Conservation (phyloP, 2,113 vertebrate genomes). For the Macrotus californicus region DNA sequence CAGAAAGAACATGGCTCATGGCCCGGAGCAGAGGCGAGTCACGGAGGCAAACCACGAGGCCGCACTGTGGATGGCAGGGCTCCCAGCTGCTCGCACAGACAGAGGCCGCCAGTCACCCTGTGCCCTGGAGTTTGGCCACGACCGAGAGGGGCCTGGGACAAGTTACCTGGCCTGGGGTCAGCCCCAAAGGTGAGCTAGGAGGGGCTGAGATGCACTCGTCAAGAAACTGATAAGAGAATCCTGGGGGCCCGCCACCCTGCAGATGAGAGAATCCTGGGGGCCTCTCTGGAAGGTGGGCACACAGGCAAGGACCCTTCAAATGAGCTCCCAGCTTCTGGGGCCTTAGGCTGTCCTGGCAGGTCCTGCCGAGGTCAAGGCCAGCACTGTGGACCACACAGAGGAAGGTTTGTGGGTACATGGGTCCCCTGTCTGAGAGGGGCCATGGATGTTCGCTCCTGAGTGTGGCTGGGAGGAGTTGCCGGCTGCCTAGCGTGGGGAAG, state of each 20-base stretch:
- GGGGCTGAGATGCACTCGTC: not conserved
- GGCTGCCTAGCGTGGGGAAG: not conserved
- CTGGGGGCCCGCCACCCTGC: too few relatives aligned
- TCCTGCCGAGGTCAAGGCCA: not conserved
- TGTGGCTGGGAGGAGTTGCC: not conserved
- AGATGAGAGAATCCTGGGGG: not conserved
- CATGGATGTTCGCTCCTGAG: not conserved
- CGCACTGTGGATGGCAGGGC: too few relatives aligned
- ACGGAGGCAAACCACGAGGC: too few relatives aligned
- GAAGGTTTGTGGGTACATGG: not conserved
- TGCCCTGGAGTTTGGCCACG: too few relatives aligned
- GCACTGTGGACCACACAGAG: not conserved
- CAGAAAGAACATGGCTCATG: accelerated
- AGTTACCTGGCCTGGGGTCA: not conserved
- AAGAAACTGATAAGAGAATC: too few relatives aligned
- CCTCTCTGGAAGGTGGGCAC: not conserved
- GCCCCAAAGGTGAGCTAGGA: not conserved
- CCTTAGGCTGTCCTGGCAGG: not conserved
- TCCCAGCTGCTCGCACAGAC: not conserved
- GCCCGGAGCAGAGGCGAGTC: not conserved
- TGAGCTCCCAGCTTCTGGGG: not conserved
- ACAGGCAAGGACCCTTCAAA: not conserved
- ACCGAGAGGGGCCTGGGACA: accelerated
- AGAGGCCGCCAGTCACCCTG: too few relatives aligned
- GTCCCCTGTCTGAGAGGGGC: too few relatives aligned